Percentiles rank a stretch among this genome's conserved stretches.
These are phyloP conservation scores for Bombus breviceps DNA, from an alignment of 1,140 invertebrate species.

Conservation along the genomic window DNA sequence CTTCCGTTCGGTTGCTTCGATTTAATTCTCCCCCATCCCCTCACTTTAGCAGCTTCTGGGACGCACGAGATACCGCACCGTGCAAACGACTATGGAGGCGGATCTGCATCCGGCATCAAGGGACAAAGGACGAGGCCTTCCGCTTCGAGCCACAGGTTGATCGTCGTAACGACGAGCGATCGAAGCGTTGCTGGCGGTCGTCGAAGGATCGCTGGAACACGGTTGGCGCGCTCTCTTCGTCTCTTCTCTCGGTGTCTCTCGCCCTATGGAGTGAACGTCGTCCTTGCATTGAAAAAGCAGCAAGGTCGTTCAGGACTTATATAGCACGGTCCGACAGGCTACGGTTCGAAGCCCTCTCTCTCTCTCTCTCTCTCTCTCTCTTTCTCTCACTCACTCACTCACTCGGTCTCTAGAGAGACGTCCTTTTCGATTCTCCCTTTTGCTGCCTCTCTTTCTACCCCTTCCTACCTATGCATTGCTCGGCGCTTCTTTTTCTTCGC, in stretches of 20 bases:
- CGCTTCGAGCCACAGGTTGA: not conserved
- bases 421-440: not conserved
- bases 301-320: constrained; percentile 74
- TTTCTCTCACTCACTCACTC: no score
- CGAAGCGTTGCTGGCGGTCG: not conserved
- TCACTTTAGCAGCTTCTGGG: not conserved
- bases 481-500: not conserved
- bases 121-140: constrained; percentile 1
- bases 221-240: not conserved
- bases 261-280: constrained; percentile 54
- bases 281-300: constrained; percentile 77
- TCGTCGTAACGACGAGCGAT: constrained; percentile 1
- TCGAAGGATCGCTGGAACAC: not conserved
- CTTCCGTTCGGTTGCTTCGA: not conserved
- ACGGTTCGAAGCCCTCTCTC: constrained; percentile 55
- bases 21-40: fast-evolving
- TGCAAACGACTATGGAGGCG: not conserved
- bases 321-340: constrained; percentile 58
- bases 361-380: not conserved
- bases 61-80: not conserved
- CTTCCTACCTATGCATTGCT: not conserved
- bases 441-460: not conserved
- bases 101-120: constrained; percentile 16
- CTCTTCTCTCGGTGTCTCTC: not conserved
- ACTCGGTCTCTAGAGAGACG: no score